Evolutionary conservation across 2,888 invertebrate genomes (phyloP), one percentile per base, ranked within the genome.

Genomic region (Orthosia cruda): DNA sequence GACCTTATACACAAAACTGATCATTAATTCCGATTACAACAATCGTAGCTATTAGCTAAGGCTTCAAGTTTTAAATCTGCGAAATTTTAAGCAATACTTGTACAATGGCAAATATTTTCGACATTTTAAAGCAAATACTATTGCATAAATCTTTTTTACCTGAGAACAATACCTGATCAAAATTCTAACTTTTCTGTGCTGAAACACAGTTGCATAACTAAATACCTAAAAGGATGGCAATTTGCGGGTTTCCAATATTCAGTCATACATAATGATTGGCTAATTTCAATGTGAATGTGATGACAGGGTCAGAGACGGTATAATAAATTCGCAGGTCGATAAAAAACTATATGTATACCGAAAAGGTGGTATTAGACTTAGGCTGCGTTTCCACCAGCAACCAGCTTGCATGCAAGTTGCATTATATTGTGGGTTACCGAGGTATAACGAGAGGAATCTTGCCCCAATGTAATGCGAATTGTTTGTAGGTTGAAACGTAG

Each of bases 21-120:
- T 40, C 16, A 71, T 32, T 52, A n/a, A 67, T 32, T 69, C 16
- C 18, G 20, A 71, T 80, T 80, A 59, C 59, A 9, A 20, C 40
- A 26, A 40, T 9, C 40, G 9, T 9, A 40, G 9, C 40, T 40
- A 40, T 40, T 40, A 49, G 3, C 23, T 20, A 32, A 49, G 20
- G 26, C 45, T 49, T 52, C 7, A 54, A 58, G 13, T 40, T 49
- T 58, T n/a, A n/a, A 55, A 40, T 23, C 7, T 76, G 49, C 26
- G 11, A 74, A 11, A 58, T 63, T 81, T 63, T 52, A 23, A 20
- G 57, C 50, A 76, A 75, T 26, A 72, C 18, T 26, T 67, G 20
- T 26, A 49, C 61, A 80, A 80, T 73, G 47, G 62, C 26, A 57
- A 57, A 62, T 72, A 62, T 76, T 76, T 76, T 73, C 50, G 23